These are phyloP conservation scores for Zosterops hypoxanthus DNA, from an alignment of 2,113 vertebrate species.

Conservation along the genomic window DNA sequence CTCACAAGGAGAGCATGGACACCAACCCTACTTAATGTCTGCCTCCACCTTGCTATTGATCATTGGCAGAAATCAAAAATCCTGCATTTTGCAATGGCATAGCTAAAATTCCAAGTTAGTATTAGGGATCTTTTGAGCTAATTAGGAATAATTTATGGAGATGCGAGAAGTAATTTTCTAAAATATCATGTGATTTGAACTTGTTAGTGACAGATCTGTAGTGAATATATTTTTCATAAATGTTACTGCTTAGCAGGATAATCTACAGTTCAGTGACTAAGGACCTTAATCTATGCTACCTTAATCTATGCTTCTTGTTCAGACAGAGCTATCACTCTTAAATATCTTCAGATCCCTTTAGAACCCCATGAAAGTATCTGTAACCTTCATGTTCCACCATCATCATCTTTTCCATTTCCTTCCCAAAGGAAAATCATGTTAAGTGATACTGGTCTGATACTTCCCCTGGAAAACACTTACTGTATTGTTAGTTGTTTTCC, in stretches of 20 bases:
- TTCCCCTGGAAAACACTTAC: neutral
- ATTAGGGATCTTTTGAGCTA: neutral
- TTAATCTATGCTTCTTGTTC: neutral
- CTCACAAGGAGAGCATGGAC: accelerated
- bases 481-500: neutral
- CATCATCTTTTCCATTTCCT: neutral
- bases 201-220: neutral
- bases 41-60: neutral
- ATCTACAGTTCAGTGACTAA: neutral
- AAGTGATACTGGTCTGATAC: neutral
- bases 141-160: neutral
- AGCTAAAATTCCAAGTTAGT: neutral
- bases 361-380: neutral
- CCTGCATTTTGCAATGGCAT: neutral
- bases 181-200: neutral
- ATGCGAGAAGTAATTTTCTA: neutral
- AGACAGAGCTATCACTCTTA: neutral
- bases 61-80: neutral
- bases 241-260: neutral
- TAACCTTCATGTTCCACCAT: neutral
- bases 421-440: neutral
- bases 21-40: neutral
- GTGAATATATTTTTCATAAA: neutral
- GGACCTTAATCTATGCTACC: neutral
- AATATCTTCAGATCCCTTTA: slow-evolving; percentile 15